Evolutionary conservation across 2,797 vertebrate species (phyloP).

Genomic region (Myotis findleyi): DNA sequence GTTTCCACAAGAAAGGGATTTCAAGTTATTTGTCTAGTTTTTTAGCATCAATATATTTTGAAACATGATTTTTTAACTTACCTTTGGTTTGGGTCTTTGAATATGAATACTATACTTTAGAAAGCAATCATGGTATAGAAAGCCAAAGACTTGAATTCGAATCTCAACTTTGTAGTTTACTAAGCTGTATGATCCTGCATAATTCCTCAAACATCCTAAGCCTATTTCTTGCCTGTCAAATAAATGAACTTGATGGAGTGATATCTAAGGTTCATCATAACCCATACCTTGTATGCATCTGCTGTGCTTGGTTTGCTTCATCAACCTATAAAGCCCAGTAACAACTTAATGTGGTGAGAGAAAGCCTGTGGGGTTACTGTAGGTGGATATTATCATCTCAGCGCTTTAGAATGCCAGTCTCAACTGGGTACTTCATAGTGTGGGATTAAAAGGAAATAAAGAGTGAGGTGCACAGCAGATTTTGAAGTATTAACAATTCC

Average conservation of each 20-base stretch:
- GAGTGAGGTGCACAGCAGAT: neutral
- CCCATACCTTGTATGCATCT: neutral
- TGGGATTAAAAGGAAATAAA: neutral
- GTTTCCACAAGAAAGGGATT: constrained; percentile 11
- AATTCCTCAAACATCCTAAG: neutral
- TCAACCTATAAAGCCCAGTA: neutral
- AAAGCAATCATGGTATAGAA: neutral
- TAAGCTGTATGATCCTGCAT: neutral
- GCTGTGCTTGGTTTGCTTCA: neutral
- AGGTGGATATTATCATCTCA: neutral
- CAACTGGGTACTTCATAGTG: neutral
- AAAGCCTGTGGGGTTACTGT: neutral
- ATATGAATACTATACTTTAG: neutral
- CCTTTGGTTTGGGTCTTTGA: constrained; percentile 10
- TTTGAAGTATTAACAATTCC: neutral
- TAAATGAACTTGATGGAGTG: neutral
- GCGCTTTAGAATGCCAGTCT: neutral
- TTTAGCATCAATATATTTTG: constrained; percentile 29
- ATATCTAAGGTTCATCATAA: neutral
- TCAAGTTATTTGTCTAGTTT: neutral
- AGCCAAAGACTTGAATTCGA: neutral
- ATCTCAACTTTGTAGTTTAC: neutral
- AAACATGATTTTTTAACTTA: neutral
- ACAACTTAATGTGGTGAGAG: neutral
- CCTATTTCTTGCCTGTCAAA: neutral